phyloP scores from a whole-genome alignment of 1,140 invertebrate genomes.

The Diabrotica undecimpunctata region DNA sequence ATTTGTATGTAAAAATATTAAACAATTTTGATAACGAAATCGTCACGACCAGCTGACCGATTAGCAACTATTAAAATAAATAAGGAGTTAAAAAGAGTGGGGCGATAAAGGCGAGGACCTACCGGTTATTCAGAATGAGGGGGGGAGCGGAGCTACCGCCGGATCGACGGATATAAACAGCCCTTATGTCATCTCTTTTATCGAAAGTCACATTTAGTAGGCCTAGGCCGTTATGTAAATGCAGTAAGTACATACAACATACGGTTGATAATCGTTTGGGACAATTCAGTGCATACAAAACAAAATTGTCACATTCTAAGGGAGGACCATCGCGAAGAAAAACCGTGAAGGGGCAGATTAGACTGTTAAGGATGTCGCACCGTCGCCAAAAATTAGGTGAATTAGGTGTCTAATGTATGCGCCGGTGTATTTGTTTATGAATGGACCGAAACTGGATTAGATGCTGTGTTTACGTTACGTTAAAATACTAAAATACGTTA shows the following conservation, averaged over 20 bases:
- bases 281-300: background rate
- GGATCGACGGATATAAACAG: background rate
- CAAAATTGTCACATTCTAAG: background rate
- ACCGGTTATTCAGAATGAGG: slow-evolving; percentile 15
- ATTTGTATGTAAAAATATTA: no score
- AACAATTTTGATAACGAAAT: no score
- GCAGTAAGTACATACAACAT: background rate
- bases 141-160: slow-evolving; percentile 30
- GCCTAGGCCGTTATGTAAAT: slow-evolving; percentile 1
- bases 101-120: background rate
- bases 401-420: no score
- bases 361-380: no score
- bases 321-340: no score
- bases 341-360: no score
- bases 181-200: slow-evolving; percentile 1
- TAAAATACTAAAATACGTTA: no score
- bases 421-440: no score
- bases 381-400: no score
- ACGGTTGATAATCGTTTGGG: background rate
- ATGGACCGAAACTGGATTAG: no score
- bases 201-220: background rate
- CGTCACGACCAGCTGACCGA: background rate
- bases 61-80: slow-evolving; percentile 13
- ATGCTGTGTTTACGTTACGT: no score
- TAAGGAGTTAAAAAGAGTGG: background rate